Base-by-base conservation (phyloP, 2,888 invertebrate genomes). In the Andrena bicolor region DNA sequence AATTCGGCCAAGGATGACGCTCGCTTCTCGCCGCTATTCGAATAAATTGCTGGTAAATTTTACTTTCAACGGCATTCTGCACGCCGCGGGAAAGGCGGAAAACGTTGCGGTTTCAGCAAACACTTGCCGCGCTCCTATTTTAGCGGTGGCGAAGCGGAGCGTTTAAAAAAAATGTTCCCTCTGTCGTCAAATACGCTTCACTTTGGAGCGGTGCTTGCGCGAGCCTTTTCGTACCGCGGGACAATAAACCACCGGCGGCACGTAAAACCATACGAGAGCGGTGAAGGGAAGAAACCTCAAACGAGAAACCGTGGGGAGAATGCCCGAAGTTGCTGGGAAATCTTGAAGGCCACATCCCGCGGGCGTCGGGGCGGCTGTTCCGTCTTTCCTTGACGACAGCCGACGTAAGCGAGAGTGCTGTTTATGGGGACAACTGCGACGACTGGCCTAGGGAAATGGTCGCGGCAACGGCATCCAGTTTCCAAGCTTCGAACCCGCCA, bases 341-440 rank as follows among this genome's bases (percentile, higher is more conserved):
- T 82, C 82, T 84, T 80, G 85, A 76, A 77, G 88, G 90, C 83
- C 82, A 84, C 89, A 84, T 84, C 80, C 73, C 64, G 76, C 75
- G 83, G 82, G 69, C 76, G 83, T 85, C 66, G 64, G 76, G 56
- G 56, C 85, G 68, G 78, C 80, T 86, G 83, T 83, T 86, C 80
- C 80, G 81, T 58, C 73, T 74, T 77, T 82, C 74, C 80, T 72
- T 71, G 74, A 60, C 58, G 80, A 60, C 63, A 58, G 84, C 56
- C 51, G 69, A 72, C 80, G 88, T 88, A 90, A 90, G 83, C 78
- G 73, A 74, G 70, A 72, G 73, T 74, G 72, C 77, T 82, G 85
- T 88, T 87, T 88, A 89, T 79, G 83, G 76, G 68, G 69, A 78
- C 68, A 73, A 74, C 71, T 79, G 82, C 80, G 83, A 84, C 79